These are phyloP conservation scores for Uria aalge DNA, from an alignment of 2,113 vertebrate species.

Conservation along the genomic window DNA sequence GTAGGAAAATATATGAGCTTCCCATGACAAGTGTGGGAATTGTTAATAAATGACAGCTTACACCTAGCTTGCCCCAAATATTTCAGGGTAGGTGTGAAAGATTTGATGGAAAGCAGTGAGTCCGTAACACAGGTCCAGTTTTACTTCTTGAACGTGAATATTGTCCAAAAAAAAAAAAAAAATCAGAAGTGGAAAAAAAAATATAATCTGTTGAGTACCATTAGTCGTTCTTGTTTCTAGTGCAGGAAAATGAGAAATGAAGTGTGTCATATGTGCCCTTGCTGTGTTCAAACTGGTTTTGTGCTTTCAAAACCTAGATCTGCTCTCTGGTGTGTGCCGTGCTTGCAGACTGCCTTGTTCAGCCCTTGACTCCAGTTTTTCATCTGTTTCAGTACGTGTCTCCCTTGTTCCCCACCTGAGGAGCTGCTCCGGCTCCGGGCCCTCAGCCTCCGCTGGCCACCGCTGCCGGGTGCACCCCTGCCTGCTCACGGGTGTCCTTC, in stretches of 20 bases:
- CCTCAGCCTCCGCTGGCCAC: not conserved
- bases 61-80: not conserved
- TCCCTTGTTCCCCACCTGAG: not conserved
- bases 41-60: not conserved
- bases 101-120: constrained; percentile 29
- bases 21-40: not conserved
- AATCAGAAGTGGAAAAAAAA: not conserved
- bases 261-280: constrained; percentile 17
- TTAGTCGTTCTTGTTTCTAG: not conserved
- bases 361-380: not conserved
- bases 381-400: rapidly evolving
- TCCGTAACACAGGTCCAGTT: not conserved
- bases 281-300: constrained; percentile 14
- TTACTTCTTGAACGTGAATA: not conserved
- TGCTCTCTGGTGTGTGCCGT: constrained; percentile 25
- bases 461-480: not conserved
- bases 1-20: not conserved
- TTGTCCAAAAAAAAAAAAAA: not conserved
- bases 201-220: not conserved
- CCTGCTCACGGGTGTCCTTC: not conserved
- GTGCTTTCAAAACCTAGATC: constrained; percentile 29
- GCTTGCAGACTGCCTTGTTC: not conserved
- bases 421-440: not conserved
- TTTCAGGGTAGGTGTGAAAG: constrained; percentile 2
- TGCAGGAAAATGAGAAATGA: not conserved